Percentiles rank a stretch among this genome's conserved stretches.
phyloP scores from a whole-genome alignment of 2,888 invertebrate genomes.

The Aricia artaxerxes region DNA sequence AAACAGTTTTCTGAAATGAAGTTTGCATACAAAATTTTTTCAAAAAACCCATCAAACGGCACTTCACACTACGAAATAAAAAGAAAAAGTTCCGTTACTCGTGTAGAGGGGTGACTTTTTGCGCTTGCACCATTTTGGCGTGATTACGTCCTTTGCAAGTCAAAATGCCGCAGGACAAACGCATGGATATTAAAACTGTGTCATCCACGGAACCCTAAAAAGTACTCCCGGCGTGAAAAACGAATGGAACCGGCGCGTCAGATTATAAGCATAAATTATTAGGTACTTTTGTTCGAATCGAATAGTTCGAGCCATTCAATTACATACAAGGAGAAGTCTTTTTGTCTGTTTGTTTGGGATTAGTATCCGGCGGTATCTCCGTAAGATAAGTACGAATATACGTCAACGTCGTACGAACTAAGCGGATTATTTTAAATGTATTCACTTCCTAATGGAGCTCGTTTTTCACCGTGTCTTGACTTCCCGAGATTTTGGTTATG shows the following conservation, averaged over 20 bases:
- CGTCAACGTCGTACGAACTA: slow-evolving; percentile 79
- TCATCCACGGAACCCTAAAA: slow-evolving; percentile 40
- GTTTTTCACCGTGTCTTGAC: slow-evolving; percentile 75
- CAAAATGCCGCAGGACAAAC: slow-evolving; percentile 3
- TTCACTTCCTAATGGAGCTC: slow-evolving; percentile 81
- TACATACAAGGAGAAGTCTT: slow-evolving; percentile 77
- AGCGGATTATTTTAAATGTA: slow-evolving; percentile 82
- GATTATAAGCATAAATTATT: slow-evolving; percentile 81
- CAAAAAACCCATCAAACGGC: neutral
- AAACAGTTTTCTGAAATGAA: neutral
- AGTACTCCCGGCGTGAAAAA: slow-evolving; percentile 65
- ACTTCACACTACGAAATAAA: slow-evolving; percentile 14
- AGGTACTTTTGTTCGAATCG: slow-evolving; percentile 76
- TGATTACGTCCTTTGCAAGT: slow-evolving; percentile 21
- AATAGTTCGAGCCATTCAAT: slow-evolving; percentile 67
- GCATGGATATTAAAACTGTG: neutral
- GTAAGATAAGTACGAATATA: slow-evolving; percentile 80
- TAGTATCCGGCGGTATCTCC: slow-evolving; percentile 80
- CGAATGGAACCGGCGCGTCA: slow-evolving; percentile 68
- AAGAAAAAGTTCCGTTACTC: neutral
- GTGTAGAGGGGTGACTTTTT: slow-evolving; percentile 12
- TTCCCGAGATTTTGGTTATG: slow-evolving; percentile 78
- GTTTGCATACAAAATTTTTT: neutral
- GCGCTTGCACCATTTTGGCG: slow-evolving; percentile 11
- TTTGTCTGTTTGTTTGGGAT: slow-evolving; percentile 79